phyloP scores from a whole-genome alignment of 2,888 invertebrate species.

The Didymodactylos carnosus region DNA sequence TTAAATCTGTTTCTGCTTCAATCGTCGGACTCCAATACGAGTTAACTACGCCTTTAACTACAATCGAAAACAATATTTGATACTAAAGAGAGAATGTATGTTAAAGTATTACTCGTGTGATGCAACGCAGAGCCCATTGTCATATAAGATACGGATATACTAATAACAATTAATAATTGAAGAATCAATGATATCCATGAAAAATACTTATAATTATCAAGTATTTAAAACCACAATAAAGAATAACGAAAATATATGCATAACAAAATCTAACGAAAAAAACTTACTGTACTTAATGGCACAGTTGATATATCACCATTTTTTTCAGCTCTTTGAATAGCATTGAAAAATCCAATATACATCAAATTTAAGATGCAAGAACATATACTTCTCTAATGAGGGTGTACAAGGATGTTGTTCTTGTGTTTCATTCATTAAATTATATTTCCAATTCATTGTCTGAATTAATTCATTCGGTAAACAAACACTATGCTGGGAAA shows the following conservation, averaged over 20 bases:
- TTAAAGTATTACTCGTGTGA: slow-evolving; percentile 25
- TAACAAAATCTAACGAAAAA: no score
- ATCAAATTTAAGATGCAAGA: not conserved
- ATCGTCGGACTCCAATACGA: not conserved
- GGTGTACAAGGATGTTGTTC: slow-evolving; percentile 19
- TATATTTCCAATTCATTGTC: not conserved
- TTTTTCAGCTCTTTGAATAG: slow-evolving; percentile 22
- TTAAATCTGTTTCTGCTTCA: not conserved
- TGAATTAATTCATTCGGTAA: not conserved
- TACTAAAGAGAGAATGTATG: not conserved
- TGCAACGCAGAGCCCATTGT: slow-evolving; percentile 28
- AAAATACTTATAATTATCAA: slow-evolving; percentile 18
- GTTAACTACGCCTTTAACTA: not conserved
- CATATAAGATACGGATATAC: slow-evolving; percentile 31
- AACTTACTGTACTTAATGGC: slow-evolving; percentile 25
- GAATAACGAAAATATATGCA: not conserved
- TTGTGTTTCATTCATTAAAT: not conserved
- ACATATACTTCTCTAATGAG: slow-evolving; percentile 23
- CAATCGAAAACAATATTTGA: not conserved
- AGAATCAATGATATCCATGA: slow-evolving; percentile 27
- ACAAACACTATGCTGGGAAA: slow-evolving; percentile 22
- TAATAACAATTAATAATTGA: slow-evolving; percentile 29
- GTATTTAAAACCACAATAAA: no score
- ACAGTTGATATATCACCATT: slow-evolving; percentile 31
- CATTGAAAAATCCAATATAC: not conserved